Conservation (phyloP, 2,888 invertebrate species). For the Drosophila borealis region DNA sequence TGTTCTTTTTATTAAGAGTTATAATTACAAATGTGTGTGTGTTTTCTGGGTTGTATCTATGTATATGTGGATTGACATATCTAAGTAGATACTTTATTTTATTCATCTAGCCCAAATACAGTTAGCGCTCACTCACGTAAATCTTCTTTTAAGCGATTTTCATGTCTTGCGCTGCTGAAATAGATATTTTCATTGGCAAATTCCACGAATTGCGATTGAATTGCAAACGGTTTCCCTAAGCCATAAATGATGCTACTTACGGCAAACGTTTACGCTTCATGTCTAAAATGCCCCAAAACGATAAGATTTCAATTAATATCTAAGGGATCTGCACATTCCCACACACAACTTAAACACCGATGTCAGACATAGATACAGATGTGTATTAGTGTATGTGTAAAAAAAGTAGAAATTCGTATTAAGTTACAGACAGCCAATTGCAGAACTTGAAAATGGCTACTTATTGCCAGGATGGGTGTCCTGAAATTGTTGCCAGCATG, state of each 20-base stretch:
- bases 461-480: conserved; percentile 29
- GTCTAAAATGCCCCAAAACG: conserved; percentile 45
- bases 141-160: conserved; percentile 6
- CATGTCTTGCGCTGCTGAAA: conserved; percentile 15
- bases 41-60: no score
- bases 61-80: neutral
- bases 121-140: neutral
- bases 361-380: conserved; percentile 20
- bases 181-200: conserved; percentile 38
- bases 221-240: conserved; percentile 10
- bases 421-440: conserved; percentile 46
- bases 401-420: conserved; percentile 17
- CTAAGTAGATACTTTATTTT: neutral
- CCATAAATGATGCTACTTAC: conserved; percentile 40
- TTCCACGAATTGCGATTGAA: conserved; percentile 9
- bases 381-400: neutral
- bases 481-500: conserved; percentile 33
- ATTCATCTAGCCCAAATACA: neutral
- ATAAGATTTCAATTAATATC: conserved; percentile 77
- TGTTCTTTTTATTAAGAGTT: no score
- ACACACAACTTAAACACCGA: conserved; percentile 34
- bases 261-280: conserved; percentile 25
- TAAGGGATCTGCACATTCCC: conserved; percentile 10
- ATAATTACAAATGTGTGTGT: no score
- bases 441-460: conserved; percentile 47